These are phyloP conservation scores for Drepana falcataria DNA, from an alignment of 2,888 invertebrate genomes.

Conservation along the genomic window DNA sequence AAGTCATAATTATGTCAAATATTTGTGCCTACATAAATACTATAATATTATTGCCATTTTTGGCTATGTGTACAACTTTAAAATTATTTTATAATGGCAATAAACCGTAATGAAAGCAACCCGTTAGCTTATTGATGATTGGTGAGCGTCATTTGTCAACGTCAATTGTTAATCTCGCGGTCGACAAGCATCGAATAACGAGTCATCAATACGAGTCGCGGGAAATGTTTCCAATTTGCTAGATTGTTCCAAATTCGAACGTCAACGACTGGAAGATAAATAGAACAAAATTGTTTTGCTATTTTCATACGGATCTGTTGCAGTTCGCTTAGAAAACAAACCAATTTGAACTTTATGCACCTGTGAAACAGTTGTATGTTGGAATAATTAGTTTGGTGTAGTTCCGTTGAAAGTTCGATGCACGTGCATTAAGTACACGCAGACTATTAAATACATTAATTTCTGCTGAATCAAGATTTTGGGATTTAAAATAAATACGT, in stretches of 20 bases:
- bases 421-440: no score
- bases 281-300: slow-evolving; percentile 20
- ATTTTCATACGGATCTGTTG: slow-evolving; percentile 14
- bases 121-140: slow-evolving; percentile 1
- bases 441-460: no score
- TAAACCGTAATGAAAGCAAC: background rate
- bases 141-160: background rate
- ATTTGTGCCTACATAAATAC: no score
- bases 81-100: background rate
- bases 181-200: slow-evolving; percentile 7
- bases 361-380: background rate
- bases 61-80: no score
- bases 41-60: no score
- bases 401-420: no score
- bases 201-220: slow-evolving; percentile 13
- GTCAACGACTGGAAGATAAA: slow-evolving; percentile 18
- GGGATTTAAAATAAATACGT: no score
- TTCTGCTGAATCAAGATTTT: no score
- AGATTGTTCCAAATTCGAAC: slow-evolving; percentile 25
- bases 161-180: background rate
- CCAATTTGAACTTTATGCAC: slow-evolving; percentile 6
- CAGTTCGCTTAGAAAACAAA: background rate
- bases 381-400: no score
- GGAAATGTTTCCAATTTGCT: slow-evolving; percentile 30
- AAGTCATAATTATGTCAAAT: no score